Conservation (phyloP, 92 coral and sea anemone species). For the Zoanthus sansibaricus region DNA sequence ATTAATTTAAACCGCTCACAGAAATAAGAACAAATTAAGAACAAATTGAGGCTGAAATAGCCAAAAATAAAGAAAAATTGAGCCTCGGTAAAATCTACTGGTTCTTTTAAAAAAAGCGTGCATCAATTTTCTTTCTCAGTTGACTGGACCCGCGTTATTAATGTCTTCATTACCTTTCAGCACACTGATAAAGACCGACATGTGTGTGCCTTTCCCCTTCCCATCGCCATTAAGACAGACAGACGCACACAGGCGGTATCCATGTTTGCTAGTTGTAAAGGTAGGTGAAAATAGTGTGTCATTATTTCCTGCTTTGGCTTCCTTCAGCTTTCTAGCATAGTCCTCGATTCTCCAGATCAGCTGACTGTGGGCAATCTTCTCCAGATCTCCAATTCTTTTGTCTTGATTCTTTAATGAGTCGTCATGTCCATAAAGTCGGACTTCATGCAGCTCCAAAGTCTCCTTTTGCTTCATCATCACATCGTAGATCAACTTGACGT, state of each 20-base stretch:
- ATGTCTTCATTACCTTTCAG: slow-evolving; percentile 74
- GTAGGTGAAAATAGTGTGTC: slow-evolving; percentile 94
- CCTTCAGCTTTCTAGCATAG: slow-evolving; percentile 84
- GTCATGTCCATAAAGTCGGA: slow-evolving; percentile 65
- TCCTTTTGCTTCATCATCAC: slow-evolving; percentile 67
- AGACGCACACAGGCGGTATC: slow-evolving; percentile 97
- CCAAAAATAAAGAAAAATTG: too few relatives aligned
- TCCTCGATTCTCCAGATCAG: slow-evolving; percentile 94
- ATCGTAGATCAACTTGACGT: slow-evolving; percentile 75
- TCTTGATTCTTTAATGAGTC: slow-evolving; percentile 67
- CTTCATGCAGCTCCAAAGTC: slow-evolving; percentile 52
- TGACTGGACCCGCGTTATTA: too few relatives aligned
- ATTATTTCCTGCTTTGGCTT: slow-evolving; percentile 89
- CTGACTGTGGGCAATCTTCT: slow-evolving; percentile 90
- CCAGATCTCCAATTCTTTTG: slow-evolving; percentile 82
- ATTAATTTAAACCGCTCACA: too few relatives aligned
- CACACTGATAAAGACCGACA: slow-evolving; percentile 96
- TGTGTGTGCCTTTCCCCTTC: slow-evolving; percentile 96
- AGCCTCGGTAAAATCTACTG: too few relatives aligned
- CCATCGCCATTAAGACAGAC: slow-evolving; percentile 99
- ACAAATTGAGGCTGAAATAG: too few relatives aligned
- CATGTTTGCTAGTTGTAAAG: slow-evolving; percentile 97
- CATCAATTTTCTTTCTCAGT: too few relatives aligned
- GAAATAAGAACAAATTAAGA: too few relatives aligned
- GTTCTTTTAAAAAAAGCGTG: too few relatives aligned